Evolutionary conservation across 2,113 vertebrate species (phyloP).

Genomic region (Pelvicachromis taeniatus): DNA sequence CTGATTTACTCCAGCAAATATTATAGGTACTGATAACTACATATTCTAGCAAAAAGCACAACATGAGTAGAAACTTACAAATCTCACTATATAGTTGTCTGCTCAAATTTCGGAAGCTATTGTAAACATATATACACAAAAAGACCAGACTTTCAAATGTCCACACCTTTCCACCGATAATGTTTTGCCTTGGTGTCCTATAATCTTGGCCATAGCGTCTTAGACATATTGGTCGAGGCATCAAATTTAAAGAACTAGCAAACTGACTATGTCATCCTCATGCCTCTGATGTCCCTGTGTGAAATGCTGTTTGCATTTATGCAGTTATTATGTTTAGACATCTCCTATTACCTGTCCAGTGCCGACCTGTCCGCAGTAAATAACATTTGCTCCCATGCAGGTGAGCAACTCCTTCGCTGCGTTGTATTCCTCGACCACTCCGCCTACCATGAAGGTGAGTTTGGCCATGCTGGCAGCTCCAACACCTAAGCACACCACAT

Average conservation of each 20-base stretch:
- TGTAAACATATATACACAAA: not conserved
- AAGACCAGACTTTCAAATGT: not conserved
- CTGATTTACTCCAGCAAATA: not conserved
- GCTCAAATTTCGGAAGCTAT: not conserved
- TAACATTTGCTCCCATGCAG: conserved; percentile 92
- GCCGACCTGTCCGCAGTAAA: conserved; percentile 92
- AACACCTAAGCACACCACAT: conserved; percentile 78
- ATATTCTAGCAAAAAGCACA: not conserved
- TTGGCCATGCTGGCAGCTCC: conserved; percentile 91
- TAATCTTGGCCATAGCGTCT: not conserved
- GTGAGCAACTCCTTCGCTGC: conserved; percentile 89
- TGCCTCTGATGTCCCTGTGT: not conserved
- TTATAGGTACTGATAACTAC: not conserved
- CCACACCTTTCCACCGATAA: not conserved
- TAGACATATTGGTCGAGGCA: not conserved
- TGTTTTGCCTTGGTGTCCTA: not conserved
- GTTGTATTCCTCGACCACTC: conserved; percentile 88
- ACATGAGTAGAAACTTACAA: not conserved
- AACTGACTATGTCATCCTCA: not conserved
- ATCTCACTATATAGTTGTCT: not conserved
- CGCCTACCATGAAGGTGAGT: conserved; percentile 96
- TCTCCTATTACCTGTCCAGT: conserved; percentile 83
- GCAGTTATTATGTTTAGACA: not conserved
- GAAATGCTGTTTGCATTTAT: not conserved
- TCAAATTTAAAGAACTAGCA: not conserved